Conservation (phyloP, 2,888 invertebrate genomes). For the Dorcus hopei region DNA sequence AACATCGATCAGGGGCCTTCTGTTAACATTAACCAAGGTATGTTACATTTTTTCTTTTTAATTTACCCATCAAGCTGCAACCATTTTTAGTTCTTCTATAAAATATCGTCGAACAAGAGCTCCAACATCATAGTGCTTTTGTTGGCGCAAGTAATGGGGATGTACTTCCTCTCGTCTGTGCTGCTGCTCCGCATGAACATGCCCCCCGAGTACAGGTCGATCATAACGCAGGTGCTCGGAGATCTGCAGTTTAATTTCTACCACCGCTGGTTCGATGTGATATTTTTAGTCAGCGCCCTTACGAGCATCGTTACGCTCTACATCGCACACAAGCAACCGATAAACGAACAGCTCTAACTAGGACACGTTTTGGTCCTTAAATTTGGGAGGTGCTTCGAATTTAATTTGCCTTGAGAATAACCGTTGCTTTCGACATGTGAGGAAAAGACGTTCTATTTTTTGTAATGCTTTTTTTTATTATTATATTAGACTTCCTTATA, state of each 20-base stretch:
- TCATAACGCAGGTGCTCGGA: conserved; percentile 89
- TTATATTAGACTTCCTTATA: too few relatives aligned
- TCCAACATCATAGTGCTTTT: conserved; percentile 97
- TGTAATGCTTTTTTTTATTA: too few relatives aligned
- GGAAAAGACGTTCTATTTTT: too few relatives aligned
- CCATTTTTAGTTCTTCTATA: conserved; percentile 90
- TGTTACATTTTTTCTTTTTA: neutral
- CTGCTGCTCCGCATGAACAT: conserved; percentile 98
- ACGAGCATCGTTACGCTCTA: conserved; percentile 94
- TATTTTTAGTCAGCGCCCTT: conserved; percentile 93
- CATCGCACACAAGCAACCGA: conserved; percentile 78
- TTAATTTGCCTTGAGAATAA: too few relatives aligned
- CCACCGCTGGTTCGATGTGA: conserved; percentile 99
- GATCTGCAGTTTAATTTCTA: conserved; percentile 99
- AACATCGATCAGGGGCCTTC: conserved; percentile 92
- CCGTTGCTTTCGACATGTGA: too few relatives aligned
- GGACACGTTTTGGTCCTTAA: neutral
- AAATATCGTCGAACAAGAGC: conserved; percentile 97
- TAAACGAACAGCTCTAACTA: conserved; percentile 30
- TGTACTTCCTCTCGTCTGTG: conserved; percentile 99
- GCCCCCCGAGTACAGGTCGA: conserved; percentile 94
- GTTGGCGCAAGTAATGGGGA: conserved; percentile 98
- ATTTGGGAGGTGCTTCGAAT: neutral
- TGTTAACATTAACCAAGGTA: conserved; percentile 96
- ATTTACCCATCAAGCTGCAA: too few relatives aligned